Evolutionary conservation across 2,888 invertebrate species (phyloP).

Genomic region (Argyra leucocephala): DNA sequence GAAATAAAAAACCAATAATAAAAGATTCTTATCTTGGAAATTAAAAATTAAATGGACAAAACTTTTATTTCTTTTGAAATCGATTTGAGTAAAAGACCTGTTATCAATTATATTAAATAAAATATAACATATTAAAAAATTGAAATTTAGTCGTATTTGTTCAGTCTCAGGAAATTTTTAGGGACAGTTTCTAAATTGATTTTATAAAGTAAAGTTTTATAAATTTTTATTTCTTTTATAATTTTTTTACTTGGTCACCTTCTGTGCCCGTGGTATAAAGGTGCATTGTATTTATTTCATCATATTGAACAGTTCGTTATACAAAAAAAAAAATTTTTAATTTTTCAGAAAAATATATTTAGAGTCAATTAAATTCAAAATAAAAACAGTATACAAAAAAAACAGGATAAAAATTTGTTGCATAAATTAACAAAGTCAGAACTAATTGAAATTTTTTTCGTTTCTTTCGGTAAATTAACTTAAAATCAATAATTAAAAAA

Average conservation of each 20-base stretch:
- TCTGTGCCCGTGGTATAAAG: slow-evolving; percentile 3
- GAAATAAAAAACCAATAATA: too few species aligned
- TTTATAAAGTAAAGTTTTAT: neutral
- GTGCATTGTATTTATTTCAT: neutral
- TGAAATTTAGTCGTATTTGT: neutral
- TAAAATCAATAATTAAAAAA: neutral
- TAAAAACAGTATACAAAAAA: neutral
- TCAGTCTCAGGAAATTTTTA: neutral
- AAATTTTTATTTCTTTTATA: neutral
- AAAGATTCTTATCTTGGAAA: neutral
- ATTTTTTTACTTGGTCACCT: neutral
- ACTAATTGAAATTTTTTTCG: neutral
- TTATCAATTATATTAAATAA: neutral
- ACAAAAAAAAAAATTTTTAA: neutral
- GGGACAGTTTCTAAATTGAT: neutral
- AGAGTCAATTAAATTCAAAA: neutral
- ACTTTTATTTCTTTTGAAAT: neutral
- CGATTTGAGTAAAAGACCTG: neutral
- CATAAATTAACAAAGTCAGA: neutral
- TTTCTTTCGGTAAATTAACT: too few species aligned
- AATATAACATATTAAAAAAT: neutral
- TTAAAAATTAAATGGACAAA: neutral
- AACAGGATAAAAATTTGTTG: neutral
- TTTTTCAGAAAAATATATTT: neutral
- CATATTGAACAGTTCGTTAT: slow-evolving; percentile 3